Evolutionary conservation across 1,140 invertebrate species (phyloP).

Genomic region (Ruditapes philippinarum): DNA sequence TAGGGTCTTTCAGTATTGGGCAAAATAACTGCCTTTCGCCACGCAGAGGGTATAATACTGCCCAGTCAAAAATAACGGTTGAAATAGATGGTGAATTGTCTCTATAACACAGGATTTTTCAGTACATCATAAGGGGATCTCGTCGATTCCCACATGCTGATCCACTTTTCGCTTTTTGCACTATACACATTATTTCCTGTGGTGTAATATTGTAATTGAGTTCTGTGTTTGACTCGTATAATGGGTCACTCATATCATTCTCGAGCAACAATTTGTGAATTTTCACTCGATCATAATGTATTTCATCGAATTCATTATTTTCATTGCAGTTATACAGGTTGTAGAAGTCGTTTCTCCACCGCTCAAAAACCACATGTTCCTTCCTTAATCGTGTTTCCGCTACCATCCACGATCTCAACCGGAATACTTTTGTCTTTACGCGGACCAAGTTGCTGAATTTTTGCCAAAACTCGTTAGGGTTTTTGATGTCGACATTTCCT

Average conservation of each 20-base stretch:
- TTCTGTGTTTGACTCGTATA: conserved; percentile 26
- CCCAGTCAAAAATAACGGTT: not conserved
- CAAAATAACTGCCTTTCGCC: conserved; percentile 34
- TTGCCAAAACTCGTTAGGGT: conserved; percentile 37
- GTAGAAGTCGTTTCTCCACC: conserved; percentile 51
- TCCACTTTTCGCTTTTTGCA: conserved; percentile 1
- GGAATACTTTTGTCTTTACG: conserved; percentile 21
- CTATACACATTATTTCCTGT: conserved; percentile 15
- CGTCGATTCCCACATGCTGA: conserved; percentile 39
- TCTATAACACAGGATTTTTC: not conserved
- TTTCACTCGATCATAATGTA: conserved; percentile 9
- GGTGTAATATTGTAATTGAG: conserved; percentile 8
- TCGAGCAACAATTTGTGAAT: conserved; percentile 16
- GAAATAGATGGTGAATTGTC: not conserved
- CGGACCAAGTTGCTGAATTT: conserved; percentile 9
- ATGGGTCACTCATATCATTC: conserved; percentile 36
- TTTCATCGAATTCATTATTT: conserved; percentile 22
- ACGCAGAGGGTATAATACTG: not conserved
- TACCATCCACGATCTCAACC: not conserved
- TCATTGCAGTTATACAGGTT: conserved; percentile 35
- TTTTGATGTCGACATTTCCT: conserved; percentile 20
- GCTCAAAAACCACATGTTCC: not conserved
- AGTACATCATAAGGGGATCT: conserved; percentile 31
- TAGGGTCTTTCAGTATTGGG: conserved; percentile 58
- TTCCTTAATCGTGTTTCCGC: conserved; percentile 16